Evolutionary conservation across 2,888 invertebrate genomes (phyloP), one percentile per base, ranked within the genome.

Genomic region (Galeruca laticollis): DNA sequence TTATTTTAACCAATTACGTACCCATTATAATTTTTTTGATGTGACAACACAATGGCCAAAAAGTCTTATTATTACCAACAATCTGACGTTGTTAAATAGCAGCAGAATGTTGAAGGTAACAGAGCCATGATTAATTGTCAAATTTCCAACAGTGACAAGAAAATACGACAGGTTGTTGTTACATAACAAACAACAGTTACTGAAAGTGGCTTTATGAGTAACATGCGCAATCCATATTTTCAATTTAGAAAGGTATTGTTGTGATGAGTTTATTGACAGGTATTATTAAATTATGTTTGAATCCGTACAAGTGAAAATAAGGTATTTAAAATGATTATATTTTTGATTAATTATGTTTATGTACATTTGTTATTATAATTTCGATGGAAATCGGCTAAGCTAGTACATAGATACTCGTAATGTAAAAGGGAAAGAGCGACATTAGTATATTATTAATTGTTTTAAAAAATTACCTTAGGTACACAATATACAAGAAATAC

Each of bases 1-100:
- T 15, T 31, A 54, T 47, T 54, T 54, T 9, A 54, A 54, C 54
- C 15, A 54, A 54, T 54, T 54, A 54, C 31, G 9, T 31, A 31
- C n/a, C 54, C 31, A 54, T 54, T 54, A 54, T 54, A 13, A 54
- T 47, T 54, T 54, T 54, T 54, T 54, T 54, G 54, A 54, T 54
- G 26, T 54, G 54, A 54, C 54, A 54, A 54, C 54, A 54, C 54
- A 54, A 54, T 54, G 54, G 26, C 15, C 54, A 10, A 54, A 54
- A 54, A 54, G 54, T 54, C 26, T 26, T 54, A 54, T 26, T 54
- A 54, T 54, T 54, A 54, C 26, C 26, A 54, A 54, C 54, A 26
- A 54, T 26, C 31, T 31, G 54, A 54, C 54, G 15, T 31, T 54
- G 54, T 54, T 54, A 31, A 54, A 54, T 54, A 54, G 54, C 54